These are phyloP conservation scores for Colius striatus DNA, from an alignment of 2,113 vertebrate species.

Conservation along the genomic window DNA sequence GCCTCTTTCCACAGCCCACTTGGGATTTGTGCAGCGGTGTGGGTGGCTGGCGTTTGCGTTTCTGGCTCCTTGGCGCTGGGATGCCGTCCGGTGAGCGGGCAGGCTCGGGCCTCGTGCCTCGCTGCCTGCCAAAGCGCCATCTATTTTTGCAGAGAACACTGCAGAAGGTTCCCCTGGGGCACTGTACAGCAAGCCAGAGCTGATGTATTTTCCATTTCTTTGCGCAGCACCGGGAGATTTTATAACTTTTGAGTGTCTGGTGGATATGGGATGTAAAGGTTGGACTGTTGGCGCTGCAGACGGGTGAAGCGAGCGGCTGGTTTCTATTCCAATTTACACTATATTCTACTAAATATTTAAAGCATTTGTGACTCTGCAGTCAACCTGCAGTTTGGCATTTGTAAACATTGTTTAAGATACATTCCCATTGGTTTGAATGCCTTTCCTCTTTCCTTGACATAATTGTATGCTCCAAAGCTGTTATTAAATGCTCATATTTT, in stretches of 20 bases:
- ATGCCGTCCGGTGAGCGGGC: constrained; percentile 24
- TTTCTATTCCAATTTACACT: constrained; percentile 75
- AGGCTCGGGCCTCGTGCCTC: constrained; percentile 50
- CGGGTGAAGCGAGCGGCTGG: constrained; percentile 47
- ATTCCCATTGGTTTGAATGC: constrained; percentile 53
- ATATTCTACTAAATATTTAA: constrained; percentile 64
- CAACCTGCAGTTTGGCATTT: constrained; percentile 57
- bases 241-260: constrained; percentile 78
- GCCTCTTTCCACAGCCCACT: constrained; percentile 32
- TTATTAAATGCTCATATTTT: constrained; percentile 77
- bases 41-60: constrained; percentile 16
- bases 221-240: constrained; percentile 68
- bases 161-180: constrained; percentile 64
- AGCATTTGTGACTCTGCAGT: constrained; percentile 67
- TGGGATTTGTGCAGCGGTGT: neutral
- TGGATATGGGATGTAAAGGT: constrained; percentile 69
- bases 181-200: constrained; percentile 75
- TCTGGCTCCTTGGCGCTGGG: constrained; percentile 40
- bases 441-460: constrained; percentile 65
- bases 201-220: constrained; percentile 74
- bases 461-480: constrained; percentile 60
- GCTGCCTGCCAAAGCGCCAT: constrained; percentile 73
- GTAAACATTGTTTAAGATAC: constrained; percentile 51
- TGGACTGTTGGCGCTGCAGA: constrained; percentile 43
- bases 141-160: constrained; percentile 73